These are phyloP conservation scores for Rhagoletis pomonella DNA, from an alignment of 1,140 invertebrate species.

Conservation along the genomic window DNA sequence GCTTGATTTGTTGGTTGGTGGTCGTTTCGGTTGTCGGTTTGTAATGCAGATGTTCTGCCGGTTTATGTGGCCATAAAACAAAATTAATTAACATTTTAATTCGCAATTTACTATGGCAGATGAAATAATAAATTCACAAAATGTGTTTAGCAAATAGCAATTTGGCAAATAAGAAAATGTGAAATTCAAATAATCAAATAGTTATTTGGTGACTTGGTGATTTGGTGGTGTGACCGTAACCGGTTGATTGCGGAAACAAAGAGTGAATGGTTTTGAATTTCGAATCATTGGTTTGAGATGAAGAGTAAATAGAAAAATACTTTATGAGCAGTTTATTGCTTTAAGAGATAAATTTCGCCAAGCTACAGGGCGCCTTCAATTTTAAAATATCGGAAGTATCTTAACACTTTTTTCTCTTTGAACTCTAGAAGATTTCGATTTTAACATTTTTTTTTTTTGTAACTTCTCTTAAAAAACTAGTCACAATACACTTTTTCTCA, in stretches of 20 bases:
- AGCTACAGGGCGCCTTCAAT: too few species aligned
- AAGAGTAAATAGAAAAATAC: background rate
- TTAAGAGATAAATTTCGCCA: background rate
- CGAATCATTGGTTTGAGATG: background rate
- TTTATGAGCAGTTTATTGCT: background rate
- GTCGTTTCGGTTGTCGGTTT: conserved; percentile 39
- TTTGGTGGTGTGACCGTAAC: background rate
- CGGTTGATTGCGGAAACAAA: background rate
- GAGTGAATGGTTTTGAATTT: background rate
- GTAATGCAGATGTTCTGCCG: conserved; percentile 44
- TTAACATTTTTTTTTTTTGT: too few species aligned
- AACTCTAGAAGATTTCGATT: too few species aligned
- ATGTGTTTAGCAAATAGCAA: conserved; percentile 29
- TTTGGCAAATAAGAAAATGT: background rate
- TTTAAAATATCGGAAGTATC: too few species aligned
- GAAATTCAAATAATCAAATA: background rate
- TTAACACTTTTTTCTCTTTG: too few species aligned
- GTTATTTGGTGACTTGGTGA: background rate
- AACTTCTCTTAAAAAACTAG: too few species aligned
- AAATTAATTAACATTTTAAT: conserved; percentile 48
- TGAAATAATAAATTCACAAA: conserved; percentile 41
- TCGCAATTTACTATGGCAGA: conserved; percentile 47
- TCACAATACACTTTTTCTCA: too few species aligned
- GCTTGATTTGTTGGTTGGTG: conserved; percentile 25
- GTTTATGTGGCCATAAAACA: conserved; percentile 37